Base-by-base conservation (phyloP, 2,888 invertebrate genomes). In the Dolichopus griseipennis region DNA sequence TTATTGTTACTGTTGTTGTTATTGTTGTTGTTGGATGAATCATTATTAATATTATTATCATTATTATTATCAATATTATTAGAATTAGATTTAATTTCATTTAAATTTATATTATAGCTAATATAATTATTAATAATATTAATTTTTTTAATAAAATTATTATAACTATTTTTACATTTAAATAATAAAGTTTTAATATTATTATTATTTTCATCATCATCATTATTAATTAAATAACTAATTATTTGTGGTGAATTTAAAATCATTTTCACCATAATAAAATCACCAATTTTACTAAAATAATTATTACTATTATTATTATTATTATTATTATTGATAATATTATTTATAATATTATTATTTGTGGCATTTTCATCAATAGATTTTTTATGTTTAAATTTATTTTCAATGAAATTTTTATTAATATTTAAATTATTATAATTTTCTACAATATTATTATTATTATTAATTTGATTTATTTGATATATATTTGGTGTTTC, bases 21-120 rank as follows among this genome's bases (percentile, higher is more conserved):
- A 18, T 8, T 61, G 8, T 61, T 27, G 27, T 27, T 27, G 27
- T 33, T 64, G 18, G 7, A 21, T 64, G 5, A 27, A 33, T 64
- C 22, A 64, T 64, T 33, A 64, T 22, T 33, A 64, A 33, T 64
- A 33, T 64, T 33, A 27, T 64, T 33, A 64, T 64, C 33, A 37
- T 64, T 64, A 37, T 33, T 33, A 64, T 27, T 64, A 18, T 27
- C 18, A 64, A 27, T 33, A 33, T 1, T 2, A 18, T 64, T 64
- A n/a, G n/a, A n/a, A n/a, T n/a, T n/a, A n/a, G n/a, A n/a, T n/a
- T n/a, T n/a, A n/a, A n/a, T n/a, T n/a, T n/a, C n/a, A 6, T n/a
- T 22, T 15, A 33, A 15, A 33, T 64, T 33, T 20, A n/a, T 4
- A 64, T 20, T 64, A 52, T 20, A 37, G 18, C 15, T 63, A 63